Evolutionary conservation across 2,888 invertebrate species (phyloP), one percentile per base, ranked within the genome.

Genomic region (Dermolepida albohirtum): DNA sequence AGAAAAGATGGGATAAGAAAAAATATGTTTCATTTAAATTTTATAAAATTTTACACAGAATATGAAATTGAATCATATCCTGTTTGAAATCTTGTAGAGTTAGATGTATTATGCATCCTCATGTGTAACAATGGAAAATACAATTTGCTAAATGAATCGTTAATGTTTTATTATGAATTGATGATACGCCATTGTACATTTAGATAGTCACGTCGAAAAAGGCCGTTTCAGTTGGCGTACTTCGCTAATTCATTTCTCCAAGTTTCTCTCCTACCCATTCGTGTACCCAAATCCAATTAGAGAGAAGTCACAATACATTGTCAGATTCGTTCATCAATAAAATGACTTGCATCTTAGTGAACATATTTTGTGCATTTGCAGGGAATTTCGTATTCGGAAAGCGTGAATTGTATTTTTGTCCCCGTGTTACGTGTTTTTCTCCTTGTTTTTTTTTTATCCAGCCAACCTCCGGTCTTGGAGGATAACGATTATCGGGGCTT

Each of bases 271-370:
- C 69, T 70, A 16, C 69, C 76, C 75, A 74, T 74, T 73, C 73
- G 73, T 74, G 72, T 76, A 74, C 77, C 75, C 76, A 75, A 78
- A 79, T 80, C 80, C 81, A 81, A 81, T 81, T 81, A 81, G 79
- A 76, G 76, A 77, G 76, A 78, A 81, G 80, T 81, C 81, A 80
- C 78, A 80, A 79, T 78, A 76, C 73, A 73, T 76, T 78, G 76
- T 76, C 75, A 75, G 76, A 76, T 73, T 78, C 78, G 77, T 79
- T 74, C 78, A 79, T 79, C 79, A 79, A 76, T 76, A 75, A 76
- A 75, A 74, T 79, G 79, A 79, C 79, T 79, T 79, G 78, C 78
- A 77, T 72, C 73, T 78, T 75, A 55, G 59, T 64, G 69, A 78
- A 79, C 79, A 79, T 79, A 79, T 79, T 79, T 79, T 79, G 76